These are phyloP conservation scores for Oasisia sp. DNA, from an alignment of 2,888 invertebrate genomes.

Conservation along the genomic window DNA sequence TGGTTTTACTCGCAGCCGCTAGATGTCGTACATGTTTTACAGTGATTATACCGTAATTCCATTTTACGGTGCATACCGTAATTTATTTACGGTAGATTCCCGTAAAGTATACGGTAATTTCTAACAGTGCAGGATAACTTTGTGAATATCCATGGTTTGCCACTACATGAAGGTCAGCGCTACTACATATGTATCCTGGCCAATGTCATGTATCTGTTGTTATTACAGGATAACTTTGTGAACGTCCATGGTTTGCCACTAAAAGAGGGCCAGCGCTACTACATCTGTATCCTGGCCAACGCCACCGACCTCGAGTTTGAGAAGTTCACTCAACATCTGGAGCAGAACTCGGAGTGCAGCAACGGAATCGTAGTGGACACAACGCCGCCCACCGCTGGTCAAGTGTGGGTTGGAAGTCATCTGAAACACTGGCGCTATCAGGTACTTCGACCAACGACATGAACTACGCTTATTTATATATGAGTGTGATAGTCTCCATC, in stretches of 20 bases:
- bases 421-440: neutral
- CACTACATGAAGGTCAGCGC: too few relatives aligned
- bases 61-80: too few relatives aligned
- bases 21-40: too few relatives aligned
- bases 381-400: constrained; percentile 7
- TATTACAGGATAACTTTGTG: constrained; percentile 20
- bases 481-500: too few relatives aligned
- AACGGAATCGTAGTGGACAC: constrained; percentile 20
- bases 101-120: too few relatives aligned
- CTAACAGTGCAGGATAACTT: too few relatives aligned
- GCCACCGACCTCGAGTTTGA: constrained; percentile 31
- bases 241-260: constrained; percentile 27
- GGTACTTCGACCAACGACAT: neutral
- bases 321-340: constrained; percentile 27
- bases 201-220: too few relatives aligned
- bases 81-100: too few relatives aligned
- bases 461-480: neutral
- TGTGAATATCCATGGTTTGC: too few relatives aligned
- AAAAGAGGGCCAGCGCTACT: constrained; percentile 27
- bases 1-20: too few relatives aligned
- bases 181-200: too few relatives aligned
- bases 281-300: constrained; percentile 32
- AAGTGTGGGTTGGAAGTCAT: constrained; percentile 13
- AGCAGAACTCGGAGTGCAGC: constrained; percentile 17
- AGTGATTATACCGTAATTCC: too few relatives aligned